Conservation (phyloP, 2,113 vertebrate genomes). For the Ailurus styani region DNA sequence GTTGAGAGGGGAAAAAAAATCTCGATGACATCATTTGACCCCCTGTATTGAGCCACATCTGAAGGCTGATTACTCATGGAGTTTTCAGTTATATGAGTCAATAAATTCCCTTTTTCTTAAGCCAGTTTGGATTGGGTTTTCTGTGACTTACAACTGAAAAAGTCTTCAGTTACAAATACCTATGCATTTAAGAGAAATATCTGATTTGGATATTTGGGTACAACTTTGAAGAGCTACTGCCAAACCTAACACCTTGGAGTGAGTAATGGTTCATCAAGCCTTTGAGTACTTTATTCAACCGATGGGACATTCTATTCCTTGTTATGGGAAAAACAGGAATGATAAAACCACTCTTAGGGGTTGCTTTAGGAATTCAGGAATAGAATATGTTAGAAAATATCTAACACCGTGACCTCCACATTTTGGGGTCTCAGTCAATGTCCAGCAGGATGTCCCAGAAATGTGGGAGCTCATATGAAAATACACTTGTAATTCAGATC, state of each 20-base stretch:
- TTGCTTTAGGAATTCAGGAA: neutral
- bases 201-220: neutral
- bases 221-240: neutral
- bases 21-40: conserved; percentile 44
- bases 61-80: conserved; percentile 40
- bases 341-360: neutral
- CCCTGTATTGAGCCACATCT: conserved; percentile 33
- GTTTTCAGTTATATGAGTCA: conserved; percentile 38
- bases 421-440: neutral
- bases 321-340: neutral
- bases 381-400: neutral
- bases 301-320: neutral
- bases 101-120: conserved; percentile 49
- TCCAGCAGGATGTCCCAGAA: neutral
- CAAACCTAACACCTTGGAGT: conserved; percentile 20
- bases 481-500: neutral
- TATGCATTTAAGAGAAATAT: neutral
- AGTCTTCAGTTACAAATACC: conserved; percentile 30
- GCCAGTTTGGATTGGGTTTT: conserved; percentile 45
- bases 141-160: conserved; percentile 29
- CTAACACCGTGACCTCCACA: neutral
- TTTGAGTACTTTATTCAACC: neutral
- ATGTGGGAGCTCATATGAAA: neutral
- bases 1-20: neutral
- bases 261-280: conserved; percentile 15